These are phyloP conservation scores for Turdus rufiventris DNA, from an alignment of 2,113 vertebrate species.

Conservation along the genomic window DNA sequence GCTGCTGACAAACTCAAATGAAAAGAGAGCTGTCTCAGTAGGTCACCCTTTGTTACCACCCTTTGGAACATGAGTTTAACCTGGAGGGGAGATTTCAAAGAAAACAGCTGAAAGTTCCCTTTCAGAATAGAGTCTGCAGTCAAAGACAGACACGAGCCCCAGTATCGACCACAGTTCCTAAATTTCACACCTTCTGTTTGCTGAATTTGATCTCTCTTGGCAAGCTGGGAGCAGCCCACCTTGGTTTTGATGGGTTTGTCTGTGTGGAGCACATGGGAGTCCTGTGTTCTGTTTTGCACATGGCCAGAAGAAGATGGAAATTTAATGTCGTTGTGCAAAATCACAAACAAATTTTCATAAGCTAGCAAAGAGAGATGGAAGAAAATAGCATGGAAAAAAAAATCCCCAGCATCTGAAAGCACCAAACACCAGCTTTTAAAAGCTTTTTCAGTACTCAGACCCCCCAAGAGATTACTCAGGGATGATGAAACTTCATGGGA, in stretches of 20 bases:
- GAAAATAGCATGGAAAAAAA: not conserved
- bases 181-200: slow-evolving; percentile 29
- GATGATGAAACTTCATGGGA: slow-evolving; percentile 57
- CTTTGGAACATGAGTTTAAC: not conserved
- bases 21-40: not conserved
- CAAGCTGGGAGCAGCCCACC: not conserved
- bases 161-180: not conserved
- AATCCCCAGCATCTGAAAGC: not conserved
- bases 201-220: slow-evolving; percentile 13
- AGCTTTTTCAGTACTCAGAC: slow-evolving; percentile 58
- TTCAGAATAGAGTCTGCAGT: not conserved
- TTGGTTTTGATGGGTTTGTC: not conserved
- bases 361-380: not conserved
- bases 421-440: slow-evolving; percentile 50
- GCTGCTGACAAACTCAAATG: not conserved
- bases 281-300: not conserved
- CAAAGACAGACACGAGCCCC: not conserved
- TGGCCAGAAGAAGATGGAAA: not conserved
- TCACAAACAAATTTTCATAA: slow-evolving; percentile 7
- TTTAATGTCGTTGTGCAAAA: slow-evolving; percentile 8
- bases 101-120: not conserved
- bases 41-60: not conserved
- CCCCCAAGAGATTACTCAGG: slow-evolving; percentile 58
- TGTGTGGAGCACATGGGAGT: not conserved
- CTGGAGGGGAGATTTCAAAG: not conserved